Conservation (phyloP, 1,140 invertebrate species). For the Laodelphax striatellus region DNA sequence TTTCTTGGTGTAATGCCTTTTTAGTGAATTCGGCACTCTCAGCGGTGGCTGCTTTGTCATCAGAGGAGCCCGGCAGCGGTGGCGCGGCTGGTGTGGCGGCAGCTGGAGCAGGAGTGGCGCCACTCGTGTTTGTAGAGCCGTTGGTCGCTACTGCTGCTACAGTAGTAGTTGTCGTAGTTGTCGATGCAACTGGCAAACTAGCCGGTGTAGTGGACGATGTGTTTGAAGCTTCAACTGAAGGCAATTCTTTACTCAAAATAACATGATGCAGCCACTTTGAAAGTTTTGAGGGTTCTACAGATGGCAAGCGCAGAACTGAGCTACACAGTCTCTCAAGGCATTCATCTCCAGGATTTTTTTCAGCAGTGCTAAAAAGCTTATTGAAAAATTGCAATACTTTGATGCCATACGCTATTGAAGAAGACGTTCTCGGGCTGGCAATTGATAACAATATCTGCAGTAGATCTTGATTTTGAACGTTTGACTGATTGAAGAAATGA, state of each 20-base stretch:
- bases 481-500: constrained; percentile 52
- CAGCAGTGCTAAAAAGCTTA: constrained; percentile 52
- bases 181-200: constrained; percentile 16
- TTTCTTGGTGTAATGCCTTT: constrained; percentile 41
- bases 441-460: constrained; percentile 63
- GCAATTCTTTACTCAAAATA: constrained; percentile 42
- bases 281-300: constrained; percentile 48
- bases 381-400: constrained; percentile 72
- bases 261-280: constrained; percentile 58
- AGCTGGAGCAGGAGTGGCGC: not conserved
- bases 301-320: constrained; percentile 51
- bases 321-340: constrained; percentile 55
- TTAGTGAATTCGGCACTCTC: not conserved
- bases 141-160: not conserved
- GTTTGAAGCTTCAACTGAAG: constrained; percentile 28
- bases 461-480: constrained; percentile 41
- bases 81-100: not conserved
- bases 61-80: too few relatives aligned
- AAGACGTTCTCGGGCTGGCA: constrained; percentile 49
- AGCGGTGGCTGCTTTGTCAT: not conserved
- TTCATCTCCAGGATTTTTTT: constrained; percentile 43
- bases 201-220: constrained; percentile 24
- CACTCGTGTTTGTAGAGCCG: not conserved
- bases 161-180: constrained; percentile 20
- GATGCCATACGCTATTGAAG: constrained; percentile 50